Percentiles rank a stretch among this genome's conserved stretches.
Conservation (phyloP, 1,140 invertebrate genomes). For the Cherax destructor region DNA sequence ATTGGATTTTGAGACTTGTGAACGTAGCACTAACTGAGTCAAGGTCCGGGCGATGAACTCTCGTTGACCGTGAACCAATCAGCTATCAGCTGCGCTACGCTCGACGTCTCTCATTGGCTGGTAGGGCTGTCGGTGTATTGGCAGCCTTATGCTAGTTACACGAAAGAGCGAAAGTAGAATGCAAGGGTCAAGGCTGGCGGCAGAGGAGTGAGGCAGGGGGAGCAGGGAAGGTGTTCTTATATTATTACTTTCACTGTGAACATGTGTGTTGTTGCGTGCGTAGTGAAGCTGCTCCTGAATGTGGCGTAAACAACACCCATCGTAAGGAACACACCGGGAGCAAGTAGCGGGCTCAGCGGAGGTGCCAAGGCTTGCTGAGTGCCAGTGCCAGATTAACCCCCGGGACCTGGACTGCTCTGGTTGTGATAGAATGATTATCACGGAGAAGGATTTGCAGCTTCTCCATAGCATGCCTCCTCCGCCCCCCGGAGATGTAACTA, state of each 20-base stretch:
- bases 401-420: not conserved
- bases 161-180: constrained; percentile 59
- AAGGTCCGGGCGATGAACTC: constrained; percentile 67
- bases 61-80: constrained; percentile 65
- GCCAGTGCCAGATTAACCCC: no score
- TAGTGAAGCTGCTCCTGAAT: constrained; percentile 35
- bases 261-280: constrained; percentile 57
- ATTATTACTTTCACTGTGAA: constrained; percentile 68
- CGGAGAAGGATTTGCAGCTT: constrained; percentile 58
- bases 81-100: constrained; percentile 64
- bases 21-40: constrained; percentile 61
- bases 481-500: constrained; percentile 39
- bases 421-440: constrained; percentile 39
- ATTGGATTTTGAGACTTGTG: constrained; percentile 47
- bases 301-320: constrained; percentile 21
- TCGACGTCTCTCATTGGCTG: constrained; percentile 57
- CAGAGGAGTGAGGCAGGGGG: constrained; percentile 38
- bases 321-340: not conserved
- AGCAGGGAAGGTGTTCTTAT: constrained; percentile 49
- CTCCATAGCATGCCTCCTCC: constrained; percentile 58
- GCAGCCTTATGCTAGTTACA: constrained; percentile 32
- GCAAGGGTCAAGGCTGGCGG: constrained; percentile 49
- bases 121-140: constrained; percentile 17
- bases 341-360: constrained; percentile 12
- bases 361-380: not conserved